Conservation (phyloP, 2,888 invertebrate genomes). For the Acronicta aceris region DNA sequence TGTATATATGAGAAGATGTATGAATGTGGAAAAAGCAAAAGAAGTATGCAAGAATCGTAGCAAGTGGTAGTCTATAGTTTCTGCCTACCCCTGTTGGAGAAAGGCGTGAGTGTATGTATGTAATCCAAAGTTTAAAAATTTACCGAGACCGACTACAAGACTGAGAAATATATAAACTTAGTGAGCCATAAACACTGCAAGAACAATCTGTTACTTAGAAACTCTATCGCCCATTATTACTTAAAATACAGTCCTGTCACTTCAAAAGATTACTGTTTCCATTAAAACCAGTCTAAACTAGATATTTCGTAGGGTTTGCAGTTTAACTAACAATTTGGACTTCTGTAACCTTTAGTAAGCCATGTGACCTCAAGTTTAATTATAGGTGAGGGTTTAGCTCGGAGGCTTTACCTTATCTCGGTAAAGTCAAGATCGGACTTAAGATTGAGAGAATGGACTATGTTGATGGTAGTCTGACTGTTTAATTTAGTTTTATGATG, state of each 20-base stretch:
- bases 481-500: constrained; percentile 1
- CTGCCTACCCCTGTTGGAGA: no score
- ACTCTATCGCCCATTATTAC: background rate
- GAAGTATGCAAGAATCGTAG: no score
- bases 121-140: no score
- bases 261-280: constrained; percentile 2
- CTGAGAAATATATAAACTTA: no score
- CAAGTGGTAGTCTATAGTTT: no score
- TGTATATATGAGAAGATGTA: no score
- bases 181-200: background rate
- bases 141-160: no score
- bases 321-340: constrained; percentile 40
- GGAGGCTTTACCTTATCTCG: constrained; percentile 41
- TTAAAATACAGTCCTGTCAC: background rate
- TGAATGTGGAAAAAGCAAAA: no score
- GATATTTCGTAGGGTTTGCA: constrained; percentile 4
- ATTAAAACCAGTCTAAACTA: constrained; percentile 21
- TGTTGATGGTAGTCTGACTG: constrained; percentile 15
- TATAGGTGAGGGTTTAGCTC: constrained; percentile 39
- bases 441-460: constrained; percentile 39
- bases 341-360: constrained; percentile 40
- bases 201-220: background rate
- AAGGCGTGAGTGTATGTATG: no score
- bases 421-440: constrained; percentile 35
- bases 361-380: constrained; percentile 53